phyloP scores from a whole-genome alignment of 2,797 vertebrate genomes.

The Chrosomus eos region DNA sequence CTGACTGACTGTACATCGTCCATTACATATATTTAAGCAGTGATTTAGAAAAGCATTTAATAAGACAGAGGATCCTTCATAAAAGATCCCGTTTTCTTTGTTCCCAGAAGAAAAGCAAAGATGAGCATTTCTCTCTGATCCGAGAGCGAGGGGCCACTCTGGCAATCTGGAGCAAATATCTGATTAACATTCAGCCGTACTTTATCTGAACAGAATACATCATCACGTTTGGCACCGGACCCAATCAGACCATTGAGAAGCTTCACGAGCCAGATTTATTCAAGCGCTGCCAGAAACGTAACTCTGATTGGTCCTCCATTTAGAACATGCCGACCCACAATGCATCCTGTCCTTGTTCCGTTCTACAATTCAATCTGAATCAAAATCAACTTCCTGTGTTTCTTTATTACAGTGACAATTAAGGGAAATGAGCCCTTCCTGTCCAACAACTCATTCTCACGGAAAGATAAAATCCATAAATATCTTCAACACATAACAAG shows the following conservation, averaged over 20 bases:
- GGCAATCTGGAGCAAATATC: conserved; percentile 43
- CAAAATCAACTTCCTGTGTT: conserved; percentile 24
- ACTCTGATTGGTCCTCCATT: conserved; percentile 53
- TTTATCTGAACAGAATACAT: conserved; percentile 59
- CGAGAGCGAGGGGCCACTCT: conserved; percentile 14
- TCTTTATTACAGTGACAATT: neutral
- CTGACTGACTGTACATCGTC: conserved; percentile 1
- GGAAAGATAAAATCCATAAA: conserved; percentile 7
- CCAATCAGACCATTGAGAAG: conserved; percentile 60
- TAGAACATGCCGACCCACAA: conserved; percentile 29
- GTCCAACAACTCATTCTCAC: neutral
- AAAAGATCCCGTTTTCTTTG: conserved; percentile 31
- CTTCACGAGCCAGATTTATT: conserved; percentile 46
- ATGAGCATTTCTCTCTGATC: conserved; percentile 4
- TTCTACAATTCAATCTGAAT: conserved; percentile 23
- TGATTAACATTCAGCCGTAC: conserved; percentile 56
- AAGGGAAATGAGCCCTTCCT: neutral
- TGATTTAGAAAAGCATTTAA: neutral
- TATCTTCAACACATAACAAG: neutral
- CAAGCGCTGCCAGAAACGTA: conserved; percentile 55
- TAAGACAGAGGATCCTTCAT: neutral
- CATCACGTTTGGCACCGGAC: conserved; percentile 55
- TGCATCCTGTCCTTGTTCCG: conserved; percentile 15
- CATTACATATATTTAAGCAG: neutral
- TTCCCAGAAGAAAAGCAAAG: conserved; percentile 37